Evolutionary conservation across 2,113 vertebrate genomes (phyloP), one percentile per base, ranked within the genome.

Genomic region (Proteles cristata): DNA sequence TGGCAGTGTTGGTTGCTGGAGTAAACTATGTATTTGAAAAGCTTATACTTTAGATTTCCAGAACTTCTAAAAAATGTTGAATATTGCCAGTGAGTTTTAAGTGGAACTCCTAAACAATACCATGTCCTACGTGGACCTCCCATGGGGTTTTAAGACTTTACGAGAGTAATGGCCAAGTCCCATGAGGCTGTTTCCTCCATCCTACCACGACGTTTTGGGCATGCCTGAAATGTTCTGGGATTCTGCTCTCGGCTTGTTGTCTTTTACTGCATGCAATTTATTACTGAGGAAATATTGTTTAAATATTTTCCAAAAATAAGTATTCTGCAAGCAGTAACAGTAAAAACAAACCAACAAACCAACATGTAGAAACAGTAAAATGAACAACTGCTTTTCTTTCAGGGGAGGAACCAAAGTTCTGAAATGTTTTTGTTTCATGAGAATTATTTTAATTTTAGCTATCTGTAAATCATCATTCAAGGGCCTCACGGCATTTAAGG

Each of bases 231-330:
- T 68, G 55, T 68, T 87, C 66, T 61, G 48, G 82, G 68, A 82
- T 69, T 48, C 76, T 1, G 28, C 15, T 25, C 58, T 90, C 74
- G 58, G 31, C 61, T 66, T 82, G 55, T 11, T 93, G n/a, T 43
- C n/a, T 95, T 94, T 90, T 55, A 69, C n/a, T 65, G 43, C 71
- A 65, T 90, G 55, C 55, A 73, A 93, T 68, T 93, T 61, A 80
- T 92, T 80, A 89, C 88, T 92, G 79, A 48, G 48, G 35, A 66
- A 80, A 43, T 21, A 3, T n/a, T 68, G 39, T 8, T 5, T 35
- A 55, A 39, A 68, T 90, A 88, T 74, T 86, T 90, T 84, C 88
- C 87, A 50, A 50, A 45, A 89, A 80, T 76, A 73, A 87, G 87
- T 92, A 69, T 69, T 84, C 92, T 90, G 81, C 84, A 68, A 83